phyloP scores from a whole-genome alignment of 2,888 invertebrate species.

The Drosophila gaucha region DNA sequence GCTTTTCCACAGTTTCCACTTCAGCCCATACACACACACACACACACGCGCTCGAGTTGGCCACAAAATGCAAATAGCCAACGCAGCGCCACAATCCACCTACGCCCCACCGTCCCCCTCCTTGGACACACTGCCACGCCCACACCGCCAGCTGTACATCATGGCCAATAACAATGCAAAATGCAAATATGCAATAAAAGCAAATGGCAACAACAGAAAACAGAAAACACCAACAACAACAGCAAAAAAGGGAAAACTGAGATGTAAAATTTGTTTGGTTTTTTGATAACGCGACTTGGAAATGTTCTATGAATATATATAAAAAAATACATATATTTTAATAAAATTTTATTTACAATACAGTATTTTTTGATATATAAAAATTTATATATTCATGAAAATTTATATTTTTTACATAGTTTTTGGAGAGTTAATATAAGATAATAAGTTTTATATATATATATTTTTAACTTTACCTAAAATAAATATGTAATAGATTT shows the following conservation, averaged over 20 bases:
- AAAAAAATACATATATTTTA: not conserved
- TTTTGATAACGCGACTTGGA: not conserved
- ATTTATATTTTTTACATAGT: not conserved
- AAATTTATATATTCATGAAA: not conserved
- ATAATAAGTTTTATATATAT: too few species aligned
- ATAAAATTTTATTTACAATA: not conserved
- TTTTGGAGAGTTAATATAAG: too few species aligned
- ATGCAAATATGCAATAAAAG: slow-evolving; percentile 75
- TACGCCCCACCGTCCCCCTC: slow-evolving; percentile 4
- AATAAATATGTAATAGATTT: too few species aligned
- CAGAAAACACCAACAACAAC: slow-evolving; percentile 18
- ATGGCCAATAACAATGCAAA: slow-evolving; percentile 75
- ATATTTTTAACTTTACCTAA: too few species aligned
- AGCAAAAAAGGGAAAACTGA: slow-evolving; percentile 16
- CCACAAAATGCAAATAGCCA: slow-evolving; percentile 64
- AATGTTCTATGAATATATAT: slow-evolving; percentile 26
- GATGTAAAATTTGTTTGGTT: slow-evolving; percentile 3
- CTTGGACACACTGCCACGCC: slow-evolving; percentile 36
- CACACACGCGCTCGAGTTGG: slow-evolving; percentile 37
- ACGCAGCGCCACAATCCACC: slow-evolving; percentile 29
- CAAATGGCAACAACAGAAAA: slow-evolving; percentile 49
- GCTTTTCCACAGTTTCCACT: slow-evolving; percentile 32
- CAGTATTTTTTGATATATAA: not conserved
- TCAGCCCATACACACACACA: slow-evolving; percentile 8
- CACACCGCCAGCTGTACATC: slow-evolving; percentile 17